A percentile compares a stretch with the other conserved stretches of the same genome.
Conservation (phyloP, 2,113 vertebrate species). For the Heptranchias perlo region DNA sequence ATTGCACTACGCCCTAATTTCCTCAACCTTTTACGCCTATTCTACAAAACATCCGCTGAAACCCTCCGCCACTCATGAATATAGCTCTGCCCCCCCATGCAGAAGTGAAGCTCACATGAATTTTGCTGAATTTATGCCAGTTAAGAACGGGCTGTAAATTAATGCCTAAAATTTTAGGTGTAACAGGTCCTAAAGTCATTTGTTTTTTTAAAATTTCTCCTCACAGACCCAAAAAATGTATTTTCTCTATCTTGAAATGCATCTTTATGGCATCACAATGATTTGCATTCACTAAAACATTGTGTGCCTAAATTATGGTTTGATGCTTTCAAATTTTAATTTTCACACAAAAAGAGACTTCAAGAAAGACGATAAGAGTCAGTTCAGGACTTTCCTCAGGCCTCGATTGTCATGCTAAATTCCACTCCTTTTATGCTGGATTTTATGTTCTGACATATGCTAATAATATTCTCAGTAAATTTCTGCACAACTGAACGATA, state of each 20-base stretch:
- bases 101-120: background rate
- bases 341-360: background rate
- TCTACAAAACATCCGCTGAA: background rate
- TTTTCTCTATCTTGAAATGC: background rate
- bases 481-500: background rate
- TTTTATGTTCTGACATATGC: background rate
- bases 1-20: background rate
- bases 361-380: background rate
- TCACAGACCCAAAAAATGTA: background rate
- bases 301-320: background rate
- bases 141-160: background rate
- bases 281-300: background rate
- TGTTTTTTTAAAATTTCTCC: background rate
- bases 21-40: background rate
- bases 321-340: background rate
- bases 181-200: background rate
- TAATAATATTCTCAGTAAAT: background rate
- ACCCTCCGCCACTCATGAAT: background rate
- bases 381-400: background rate
- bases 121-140: background rate
- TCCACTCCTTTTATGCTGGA: background rate
- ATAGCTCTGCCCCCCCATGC: background rate
- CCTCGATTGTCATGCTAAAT: background rate
- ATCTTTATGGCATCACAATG: background rate
- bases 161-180: background rate